phyloP scores from a whole-genome alignment of 2,113 vertebrate genomes.

The Periophthalmus modestus region DNA sequence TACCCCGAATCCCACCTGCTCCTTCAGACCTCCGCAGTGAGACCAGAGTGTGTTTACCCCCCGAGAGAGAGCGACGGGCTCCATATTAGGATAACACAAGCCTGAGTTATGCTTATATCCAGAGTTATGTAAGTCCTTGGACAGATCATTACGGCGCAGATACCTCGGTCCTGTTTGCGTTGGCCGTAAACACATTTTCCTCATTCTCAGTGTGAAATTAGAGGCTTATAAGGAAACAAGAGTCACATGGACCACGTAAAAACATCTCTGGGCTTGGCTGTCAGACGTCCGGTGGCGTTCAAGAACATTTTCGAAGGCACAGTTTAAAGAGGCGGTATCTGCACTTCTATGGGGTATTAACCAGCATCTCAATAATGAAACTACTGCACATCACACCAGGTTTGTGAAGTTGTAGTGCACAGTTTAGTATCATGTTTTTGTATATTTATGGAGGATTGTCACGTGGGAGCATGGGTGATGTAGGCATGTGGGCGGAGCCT shows the following conservation, averaged over 20 bases:
- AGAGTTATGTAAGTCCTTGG: not conserved
- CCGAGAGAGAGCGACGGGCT: not conserved
- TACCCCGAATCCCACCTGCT: not conserved
- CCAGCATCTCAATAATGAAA: too few species aligned
- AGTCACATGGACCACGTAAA: not conserved
- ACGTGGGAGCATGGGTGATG: too few species aligned
- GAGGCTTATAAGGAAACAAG: slow-evolving; percentile 1
- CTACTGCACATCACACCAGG: too few species aligned
- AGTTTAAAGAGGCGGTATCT: too few species aligned
- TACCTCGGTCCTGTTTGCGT: not conserved
- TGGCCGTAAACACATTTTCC: not conserved
- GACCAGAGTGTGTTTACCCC: not conserved
- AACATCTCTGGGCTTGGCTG: not conserved
- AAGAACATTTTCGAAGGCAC: too few species aligned
- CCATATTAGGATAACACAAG: not conserved
- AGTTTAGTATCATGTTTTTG: too few species aligned
- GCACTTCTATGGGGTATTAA: too few species aligned
- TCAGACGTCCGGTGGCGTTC: too few species aligned
- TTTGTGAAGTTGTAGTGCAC: too few species aligned
- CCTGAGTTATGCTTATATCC: not conserved
- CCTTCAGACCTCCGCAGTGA: not conserved
- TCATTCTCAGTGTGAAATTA: not conserved
- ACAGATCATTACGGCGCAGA: not conserved
- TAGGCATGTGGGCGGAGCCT: too few species aligned
- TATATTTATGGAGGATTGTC: too few species aligned